These are phyloP conservation scores for Zoroaster sp. DNA, from an alignment of 53 echinoderm and acorn worm genomes.

Conservation along the genomic window DNA sequence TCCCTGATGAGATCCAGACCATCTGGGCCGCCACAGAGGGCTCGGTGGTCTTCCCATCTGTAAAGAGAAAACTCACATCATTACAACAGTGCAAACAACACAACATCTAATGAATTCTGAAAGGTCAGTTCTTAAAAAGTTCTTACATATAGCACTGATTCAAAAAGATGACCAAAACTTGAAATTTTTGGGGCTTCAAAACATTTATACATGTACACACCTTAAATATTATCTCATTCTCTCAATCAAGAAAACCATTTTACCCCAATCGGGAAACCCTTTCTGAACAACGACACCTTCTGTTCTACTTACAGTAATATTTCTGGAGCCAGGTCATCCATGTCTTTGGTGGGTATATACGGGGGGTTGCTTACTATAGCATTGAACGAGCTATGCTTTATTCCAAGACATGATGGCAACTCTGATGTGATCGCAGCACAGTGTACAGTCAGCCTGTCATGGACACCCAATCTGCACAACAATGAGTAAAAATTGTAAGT, in stretches of 20 bases:
- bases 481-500: background rate
- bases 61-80: background rate
- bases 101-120: background rate
- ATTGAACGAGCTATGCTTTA: constrained; percentile 43
- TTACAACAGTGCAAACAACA: background rate
- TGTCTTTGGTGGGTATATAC: constrained; percentile 68
- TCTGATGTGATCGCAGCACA: constrained; percentile 18
- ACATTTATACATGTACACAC: background rate
- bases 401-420: constrained; percentile 40
- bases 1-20: constrained; percentile 68
- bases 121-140: background rate
- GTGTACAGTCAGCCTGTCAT: constrained; percentile 58
- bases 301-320: constrained; percentile 57
- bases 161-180: background rate
- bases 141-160: too few species aligned
- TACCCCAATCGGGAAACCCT: too few species aligned
- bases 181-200: background rate
- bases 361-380: constrained; percentile 95
- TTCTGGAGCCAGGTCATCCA: constrained; percentile 75
- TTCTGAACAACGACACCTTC: background rate
- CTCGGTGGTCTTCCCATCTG: constrained; percentile 76
- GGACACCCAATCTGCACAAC: constrained; percentile 57
- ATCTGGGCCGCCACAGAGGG: constrained; percentile 74
- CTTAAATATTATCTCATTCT: background rate
- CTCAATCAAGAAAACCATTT: too few species aligned